Percentiles rank a stretch among this genome's conserved stretches.
These are phyloP conservation scores for Trichosurus vulpecula DNA, from an alignment of 2,797 vertebrate genomes.

Conservation along the genomic window DNA sequence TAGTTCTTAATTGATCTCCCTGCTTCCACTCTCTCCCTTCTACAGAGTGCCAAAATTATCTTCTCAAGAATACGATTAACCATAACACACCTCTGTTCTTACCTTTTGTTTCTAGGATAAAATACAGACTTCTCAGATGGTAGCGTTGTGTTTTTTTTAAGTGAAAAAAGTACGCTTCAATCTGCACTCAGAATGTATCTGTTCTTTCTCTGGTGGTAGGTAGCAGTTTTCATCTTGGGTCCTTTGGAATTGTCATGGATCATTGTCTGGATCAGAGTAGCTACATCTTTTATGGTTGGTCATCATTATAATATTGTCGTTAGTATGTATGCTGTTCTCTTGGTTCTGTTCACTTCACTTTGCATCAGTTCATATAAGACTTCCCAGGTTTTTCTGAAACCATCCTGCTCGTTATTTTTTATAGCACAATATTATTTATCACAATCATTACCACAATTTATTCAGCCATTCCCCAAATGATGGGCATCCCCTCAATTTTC, in stretches of 20 bases:
- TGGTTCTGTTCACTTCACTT: not conserved
- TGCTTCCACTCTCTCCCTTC: too few species aligned
- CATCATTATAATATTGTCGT: not conserved
- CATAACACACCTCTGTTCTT: not conserved
- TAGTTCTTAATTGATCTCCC: too few species aligned
- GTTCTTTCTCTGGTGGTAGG: not conserved
- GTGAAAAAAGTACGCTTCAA: not conserved
- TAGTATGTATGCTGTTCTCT: not conserved
- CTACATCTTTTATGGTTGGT: not conserved
- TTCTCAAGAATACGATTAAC: not conserved
- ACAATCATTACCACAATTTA: not conserved
- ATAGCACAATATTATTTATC: not conserved
- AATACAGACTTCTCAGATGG: not conserved
- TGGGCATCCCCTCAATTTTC: not conserved
- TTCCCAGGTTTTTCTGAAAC: not conserved
- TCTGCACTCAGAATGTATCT: not conserved
- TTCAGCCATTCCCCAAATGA: not conserved
- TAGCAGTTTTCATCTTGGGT: not conserved
- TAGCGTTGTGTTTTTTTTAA: not conserved
- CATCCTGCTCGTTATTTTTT: not conserved
- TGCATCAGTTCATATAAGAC: not conserved
- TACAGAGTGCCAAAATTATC: too few species aligned
- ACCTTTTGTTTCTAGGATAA: not conserved
- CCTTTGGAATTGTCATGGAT: not conserved
- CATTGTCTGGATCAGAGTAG: not conserved